Evolutionary conservation across 2,888 invertebrate species (phyloP), one percentile per base, ranked within the genome.

Genomic region (Chloroclystis v-ata): DNA sequence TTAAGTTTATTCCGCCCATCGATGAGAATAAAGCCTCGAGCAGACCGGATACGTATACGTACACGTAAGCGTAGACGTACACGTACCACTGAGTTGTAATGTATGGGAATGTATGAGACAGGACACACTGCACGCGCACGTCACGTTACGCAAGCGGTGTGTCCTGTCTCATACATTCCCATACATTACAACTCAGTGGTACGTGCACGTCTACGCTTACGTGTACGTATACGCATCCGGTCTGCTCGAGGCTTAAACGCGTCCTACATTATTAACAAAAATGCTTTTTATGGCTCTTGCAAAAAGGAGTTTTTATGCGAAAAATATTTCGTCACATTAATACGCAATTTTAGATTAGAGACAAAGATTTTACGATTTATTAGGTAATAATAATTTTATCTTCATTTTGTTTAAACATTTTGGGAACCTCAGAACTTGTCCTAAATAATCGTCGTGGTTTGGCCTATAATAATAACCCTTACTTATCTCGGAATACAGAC

Each of bases 1-100:
- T n/a, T n/a, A n/a, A n/a, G n/a, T 33, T 16, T 32, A 14, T 14
- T 14, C 5, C 32, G 32, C 16, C 5, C 1, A 33, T 10, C 41
- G 59, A 59, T 57, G 41, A 40, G 55, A 57, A 61, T 56, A 56
- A 57, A 61, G 13, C 30, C n/a, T n/a, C n/a, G n/a, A n/a, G n/a
- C n/a, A n/a, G n/a, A n/a, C n/a, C n/a, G n/a, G n/a, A n/a, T n/a
- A n/a, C n/a, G n/a, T n/a, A n/a, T n/a, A n/a, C n/a, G n/a, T n/a
- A n/a, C n/a, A n/a, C n/a, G n/a, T n/a, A n/a, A n/a, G n/a, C n/a
- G n/a, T n/a, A n/a, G n/a, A n/a, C n/a, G n/a, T n/a, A n/a, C n/a
- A n/a, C n/a, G n/a, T n/a, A n/a, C n/a, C n/a, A n/a, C n/a, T n/a
- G n/a, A n/a, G n/a, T n/a, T n/a, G n/a, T n/a, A n/a, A n/a, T n/a